A percentile compares a stretch with the other conserved stretches of the same genome.
These are phyloP conservation scores for Hydrolagus colliei DNA, from an alignment of 2,797 vertebrate genomes.

Conservation along the genomic window DNA sequence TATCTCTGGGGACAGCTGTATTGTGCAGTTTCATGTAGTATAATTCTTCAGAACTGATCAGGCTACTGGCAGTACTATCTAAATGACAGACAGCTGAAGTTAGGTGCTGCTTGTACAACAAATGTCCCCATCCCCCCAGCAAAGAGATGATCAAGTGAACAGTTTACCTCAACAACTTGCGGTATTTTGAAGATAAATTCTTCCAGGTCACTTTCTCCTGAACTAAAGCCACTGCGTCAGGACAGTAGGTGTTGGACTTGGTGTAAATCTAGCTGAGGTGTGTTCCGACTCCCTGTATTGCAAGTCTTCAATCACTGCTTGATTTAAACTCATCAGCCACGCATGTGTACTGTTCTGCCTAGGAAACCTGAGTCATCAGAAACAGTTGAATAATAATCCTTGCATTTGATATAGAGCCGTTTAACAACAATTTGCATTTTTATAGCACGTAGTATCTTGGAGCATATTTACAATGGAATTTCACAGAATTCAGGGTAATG, in stretches of 20 bases:
- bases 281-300: constrained; percentile 37
- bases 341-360: constrained; percentile 37
- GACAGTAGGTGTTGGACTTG: constrained; percentile 38
- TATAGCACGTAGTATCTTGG: too few species aligned
- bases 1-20: too few species aligned
- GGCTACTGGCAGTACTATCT: neutral
- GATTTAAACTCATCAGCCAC: constrained; percentile 38
- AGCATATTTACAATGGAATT: too few species aligned
- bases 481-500: too few species aligned
- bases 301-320: constrained; percentile 26
- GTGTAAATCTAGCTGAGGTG: constrained; percentile 34
- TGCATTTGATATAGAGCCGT: too few species aligned
- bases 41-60: neutral
- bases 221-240: constrained; percentile 20
- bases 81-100: neutral
- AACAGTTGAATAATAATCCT: too few species aligned
- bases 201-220: neutral
- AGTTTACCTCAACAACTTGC: neutral
- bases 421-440: too few species aligned
- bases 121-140: neutral
- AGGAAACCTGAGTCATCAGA: neutral
- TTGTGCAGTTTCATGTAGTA: too few species aligned
- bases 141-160: neutral
- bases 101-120: too few species aligned
- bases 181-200: constrained; percentile 29